A percentile compares a stretch with the other conserved stretches of the same genome.
Evolutionary conservation across 2,888 invertebrate species (phyloP).

Genomic region (Drosophila macrothrix): DNA sequence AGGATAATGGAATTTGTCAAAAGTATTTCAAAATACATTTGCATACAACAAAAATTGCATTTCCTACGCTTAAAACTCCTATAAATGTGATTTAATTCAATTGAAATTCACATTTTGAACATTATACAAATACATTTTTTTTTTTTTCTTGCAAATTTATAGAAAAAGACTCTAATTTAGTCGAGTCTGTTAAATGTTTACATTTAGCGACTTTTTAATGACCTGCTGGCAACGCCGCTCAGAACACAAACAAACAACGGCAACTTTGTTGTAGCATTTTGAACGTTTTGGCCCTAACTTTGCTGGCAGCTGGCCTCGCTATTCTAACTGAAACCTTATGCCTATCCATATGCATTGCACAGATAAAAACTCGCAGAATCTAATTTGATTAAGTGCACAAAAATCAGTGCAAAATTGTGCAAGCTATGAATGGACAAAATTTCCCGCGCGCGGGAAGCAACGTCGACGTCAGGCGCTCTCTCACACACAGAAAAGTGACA

Average conservation of each 20-base stretch:
- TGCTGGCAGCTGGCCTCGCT: conserved; percentile 25
- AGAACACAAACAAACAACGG: conserved; percentile 64
- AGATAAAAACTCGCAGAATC: conserved; percentile 70
- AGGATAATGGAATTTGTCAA: background rate
- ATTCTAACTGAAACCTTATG: conserved; percentile 69
- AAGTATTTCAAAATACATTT: background rate
- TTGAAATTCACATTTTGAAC: background rate
- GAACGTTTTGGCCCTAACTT: conserved; percentile 74
- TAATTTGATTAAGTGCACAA: conserved; percentile 63
- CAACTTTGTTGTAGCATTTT: conserved; percentile 67
- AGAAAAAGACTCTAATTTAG: conserved; percentile 15
- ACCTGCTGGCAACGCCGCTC: conserved; percentile 69
- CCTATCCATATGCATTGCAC: conserved; percentile 38
- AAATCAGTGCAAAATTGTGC: conserved; percentile 65
- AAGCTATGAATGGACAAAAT: conserved; percentile 68
- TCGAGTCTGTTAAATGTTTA: conserved; percentile 45
- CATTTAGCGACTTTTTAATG: conserved; percentile 10
- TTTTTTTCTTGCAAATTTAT: background rate
- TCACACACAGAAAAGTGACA: conserved; percentile 51
- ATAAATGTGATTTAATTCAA: background rate
- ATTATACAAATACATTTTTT: background rate
- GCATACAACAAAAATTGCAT: background rate
- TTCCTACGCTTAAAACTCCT: too few species aligned
- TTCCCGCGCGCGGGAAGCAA: conserved; percentile 84
- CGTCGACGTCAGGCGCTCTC: conserved; percentile 54